Conservation (phyloP, 2,888 invertebrate species). For the Lagria hirta region DNA sequence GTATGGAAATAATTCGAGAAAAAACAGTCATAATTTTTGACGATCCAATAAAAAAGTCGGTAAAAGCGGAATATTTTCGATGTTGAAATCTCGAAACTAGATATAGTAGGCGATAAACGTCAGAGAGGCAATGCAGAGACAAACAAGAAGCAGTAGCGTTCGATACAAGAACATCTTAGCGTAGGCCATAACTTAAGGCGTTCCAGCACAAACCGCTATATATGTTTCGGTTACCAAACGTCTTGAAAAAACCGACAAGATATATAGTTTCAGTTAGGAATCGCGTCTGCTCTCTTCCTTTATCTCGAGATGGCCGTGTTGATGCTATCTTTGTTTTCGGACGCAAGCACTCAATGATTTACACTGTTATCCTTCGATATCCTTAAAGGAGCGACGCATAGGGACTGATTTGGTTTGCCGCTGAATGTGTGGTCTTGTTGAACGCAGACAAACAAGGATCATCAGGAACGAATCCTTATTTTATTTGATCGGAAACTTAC, state of each 20-base stretch:
- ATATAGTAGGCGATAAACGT: conserved; percentile 20
- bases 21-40: no score
- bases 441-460: conserved; percentile 3
- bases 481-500: no score
- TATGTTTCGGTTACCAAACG: conserved; percentile 53
- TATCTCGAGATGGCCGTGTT: conserved; percentile 11
- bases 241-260: conserved; percentile 48
- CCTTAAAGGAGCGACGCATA: conserved; percentile 21
- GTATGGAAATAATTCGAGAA: no score
- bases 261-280: conserved; percentile 49
- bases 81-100: conserved; percentile 21
- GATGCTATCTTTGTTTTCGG: conserved; percentile 25
- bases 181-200: conserved; percentile 49
- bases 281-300: conserved; percentile 34
- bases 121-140: conserved; percentile 23
- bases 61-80: conserved; percentile 7
- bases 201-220: conserved; percentile 52
- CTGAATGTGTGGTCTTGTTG: conserved; percentile 10
- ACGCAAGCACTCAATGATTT: conserved; percentile 32
- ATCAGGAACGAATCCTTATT: conserved; percentile 1
- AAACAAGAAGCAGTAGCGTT: conserved; percentile 34
- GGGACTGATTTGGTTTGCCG: conserved; percentile 32
- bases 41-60: conserved; percentile 8
- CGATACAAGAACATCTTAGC: conserved; percentile 39
- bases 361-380: conserved; percentile 30